phyloP scores from a whole-genome alignment of 2,888 invertebrate genomes.

The Andricus curvator region DNA sequence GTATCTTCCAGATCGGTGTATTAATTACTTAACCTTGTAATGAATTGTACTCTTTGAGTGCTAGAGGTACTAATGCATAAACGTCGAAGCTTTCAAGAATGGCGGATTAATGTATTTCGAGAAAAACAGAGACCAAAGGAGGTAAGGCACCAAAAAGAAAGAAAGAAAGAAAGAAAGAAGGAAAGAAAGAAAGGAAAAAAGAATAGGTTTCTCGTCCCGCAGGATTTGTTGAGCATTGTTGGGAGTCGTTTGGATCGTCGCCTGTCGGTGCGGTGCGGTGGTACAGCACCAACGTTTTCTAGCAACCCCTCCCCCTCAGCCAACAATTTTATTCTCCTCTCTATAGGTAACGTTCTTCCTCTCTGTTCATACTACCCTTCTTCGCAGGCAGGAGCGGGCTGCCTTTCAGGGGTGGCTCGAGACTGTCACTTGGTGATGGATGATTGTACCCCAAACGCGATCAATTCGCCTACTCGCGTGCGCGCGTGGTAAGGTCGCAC shows the following conservation, averaged over 20 bases:
- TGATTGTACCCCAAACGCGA: slow-evolving; percentile 75
- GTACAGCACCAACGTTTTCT: slow-evolving; percentile 48
- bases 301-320: slow-evolving; percentile 36
- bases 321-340: slow-evolving; percentile 43
- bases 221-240: slow-evolving; percentile 70
- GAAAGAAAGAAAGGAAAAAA: slow-evolving; percentile 50
- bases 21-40: neutral
- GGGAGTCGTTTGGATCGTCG: slow-evolving; percentile 71
- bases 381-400: slow-evolving; percentile 62
- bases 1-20: too few species aligned
- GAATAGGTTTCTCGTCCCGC: slow-evolving; percentile 58
- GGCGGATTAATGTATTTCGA: neutral
- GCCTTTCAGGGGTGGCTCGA: slow-evolving; percentile 70
- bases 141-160: neutral
- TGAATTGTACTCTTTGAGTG: neutral
- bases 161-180: slow-evolving; percentile 23
- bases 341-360: slow-evolving; percentile 45
- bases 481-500: slow-evolving; percentile 58
- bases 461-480: slow-evolving; percentile 67
- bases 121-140: neutral
- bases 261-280: slow-evolving; percentile 42
- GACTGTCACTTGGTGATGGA: slow-evolving; percentile 77
- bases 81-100: neutral
- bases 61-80: neutral
- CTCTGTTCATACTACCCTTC: slow-evolving; percentile 51